phyloP scores from a whole-genome alignment of 2,113 vertebrate species.

The Centropristis striata region DNA sequence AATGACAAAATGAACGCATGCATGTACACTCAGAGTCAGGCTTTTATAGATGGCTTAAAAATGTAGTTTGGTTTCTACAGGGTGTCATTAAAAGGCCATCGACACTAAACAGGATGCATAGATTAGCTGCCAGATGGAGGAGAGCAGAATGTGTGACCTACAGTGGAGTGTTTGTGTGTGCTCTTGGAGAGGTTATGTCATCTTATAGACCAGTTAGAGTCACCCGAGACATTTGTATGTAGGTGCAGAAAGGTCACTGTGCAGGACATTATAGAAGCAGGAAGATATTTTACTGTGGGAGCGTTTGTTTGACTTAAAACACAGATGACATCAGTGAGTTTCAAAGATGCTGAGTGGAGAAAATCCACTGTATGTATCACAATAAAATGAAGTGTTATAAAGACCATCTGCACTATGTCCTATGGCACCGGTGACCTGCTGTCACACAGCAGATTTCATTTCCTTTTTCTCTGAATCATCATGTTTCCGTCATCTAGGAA shows the following conservation, averaged over 20 bases:
- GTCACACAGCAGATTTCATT: conserved; percentile 54
- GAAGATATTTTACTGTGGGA: neutral
- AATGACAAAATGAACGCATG: conserved; percentile 30
- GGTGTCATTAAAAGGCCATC: conserved; percentile 19
- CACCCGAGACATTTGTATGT: conserved; percentile 28
- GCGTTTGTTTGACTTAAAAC: conserved; percentile 15
- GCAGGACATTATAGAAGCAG: conserved; percentile 14
- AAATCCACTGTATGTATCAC: conserved; percentile 23
- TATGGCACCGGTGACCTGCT: conserved; percentile 49
- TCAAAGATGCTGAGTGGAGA: conserved; percentile 49
- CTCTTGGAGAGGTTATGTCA: neutral
- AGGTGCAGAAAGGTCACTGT: conserved; percentile 33
- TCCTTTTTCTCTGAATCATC: conserved; percentile 52
- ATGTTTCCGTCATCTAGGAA: conserved; percentile 15
- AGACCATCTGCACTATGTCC: conserved; percentile 57
- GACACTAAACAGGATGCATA: conserved; percentile 37
- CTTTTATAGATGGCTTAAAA: conserved; percentile 28
- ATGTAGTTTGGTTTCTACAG: conserved; percentile 2
- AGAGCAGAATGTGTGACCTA: conserved; percentile 1
- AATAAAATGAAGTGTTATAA: conserved; percentile 54
- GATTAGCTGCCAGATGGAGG: conserved; percentile 46
- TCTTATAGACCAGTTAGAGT: conserved; percentile 8
- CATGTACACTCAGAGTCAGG: conserved; percentile 6
- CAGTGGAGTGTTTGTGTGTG: conserved; percentile 3
- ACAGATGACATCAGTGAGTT: conserved; percentile 40